phyloP scores from a whole-genome alignment of 2,888 invertebrate genomes.

The Acanthopleura granulata region DNA sequence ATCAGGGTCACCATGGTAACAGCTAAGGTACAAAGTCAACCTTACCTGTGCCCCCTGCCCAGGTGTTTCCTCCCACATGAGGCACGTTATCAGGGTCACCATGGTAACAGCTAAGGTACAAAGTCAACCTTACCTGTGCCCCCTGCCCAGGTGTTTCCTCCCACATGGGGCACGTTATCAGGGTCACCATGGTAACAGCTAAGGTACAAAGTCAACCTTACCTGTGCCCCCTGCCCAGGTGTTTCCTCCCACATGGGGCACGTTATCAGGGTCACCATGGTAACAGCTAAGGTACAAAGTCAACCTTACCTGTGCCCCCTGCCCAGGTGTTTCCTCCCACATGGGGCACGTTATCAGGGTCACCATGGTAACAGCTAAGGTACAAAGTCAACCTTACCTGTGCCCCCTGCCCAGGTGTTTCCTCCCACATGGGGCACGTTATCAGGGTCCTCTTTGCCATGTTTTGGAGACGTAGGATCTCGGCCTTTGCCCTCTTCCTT shows the following conservation, averaged over 20 bases:
- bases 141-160: slow-evolving; percentile 97
- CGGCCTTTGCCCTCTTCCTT: slow-evolving; percentile 68
- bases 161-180: slow-evolving; percentile 92
- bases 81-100: no score
- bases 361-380: slow-evolving; percentile 63
- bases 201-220: slow-evolving; percentile 23
- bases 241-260: slow-evolving; percentile 96
- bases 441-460: slow-evolving; percentile 91
- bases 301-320: slow-evolving; percentile 82
- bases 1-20: slow-evolving; percentile 87
- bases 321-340: slow-evolving; percentile 98
- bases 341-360: slow-evolving; percentile 90
- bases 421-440: slow-evolving; percentile 96
- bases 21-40: no score
- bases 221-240: slow-evolving; percentile 97
- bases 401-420: slow-evolving; percentile 97
- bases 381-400: slow-evolving; percentile 72
- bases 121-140: no score
- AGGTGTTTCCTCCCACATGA: no score
- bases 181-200: slow-evolving; percentile 74
- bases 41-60: no score
- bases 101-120: no score
- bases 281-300: no score
- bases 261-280: slow-evolving; percentile 87
- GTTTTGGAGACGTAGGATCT: slow-evolving; percentile 82